These are phyloP conservation scores for Mayetiola destructor DNA, from an alignment of 2,888 invertebrate species.

Conservation along the genomic window DNA sequence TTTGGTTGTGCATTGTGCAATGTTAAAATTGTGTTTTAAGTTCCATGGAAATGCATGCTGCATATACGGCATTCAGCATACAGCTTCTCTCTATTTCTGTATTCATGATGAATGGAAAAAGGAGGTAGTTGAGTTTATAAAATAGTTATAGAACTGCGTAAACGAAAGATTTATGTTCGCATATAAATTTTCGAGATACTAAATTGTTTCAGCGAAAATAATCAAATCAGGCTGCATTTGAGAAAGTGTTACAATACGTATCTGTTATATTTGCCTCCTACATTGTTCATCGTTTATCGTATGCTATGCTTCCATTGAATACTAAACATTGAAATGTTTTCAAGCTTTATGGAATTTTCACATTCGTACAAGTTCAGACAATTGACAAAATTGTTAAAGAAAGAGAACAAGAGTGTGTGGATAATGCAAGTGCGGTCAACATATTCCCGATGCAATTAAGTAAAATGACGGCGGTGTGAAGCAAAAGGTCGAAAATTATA, in stretches of 20 bases:
- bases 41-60: no score
- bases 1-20: no score
- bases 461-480: slow-evolving; percentile 14
- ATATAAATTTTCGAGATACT: slow-evolving; percentile 11
- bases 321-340: no score
- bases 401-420: not conserved
- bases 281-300: not conserved
- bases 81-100: no score
- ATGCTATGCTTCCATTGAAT: no score
- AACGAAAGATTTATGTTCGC: slow-evolving; percentile 12
- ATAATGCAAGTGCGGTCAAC: slow-evolving; percentile 10
- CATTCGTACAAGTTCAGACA: not conserved
- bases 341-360: no score
- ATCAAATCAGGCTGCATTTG: not conserved
- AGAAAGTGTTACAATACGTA: not conserved
- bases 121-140: no score
- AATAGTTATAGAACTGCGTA: no score
- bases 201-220: slow-evolving; percentile 15
- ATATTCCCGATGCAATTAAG: slow-evolving; percentile 14
- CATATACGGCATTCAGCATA: no score
- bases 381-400: no score
- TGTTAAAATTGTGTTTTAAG: no score
- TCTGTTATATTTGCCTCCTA: not conserved
- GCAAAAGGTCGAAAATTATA: slow-evolving; percentile 15
- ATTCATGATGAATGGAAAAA: no score